Evolutionary conservation across 2,113 vertebrate species (phyloP).

Genomic region (Petrocephalus microphthalmus): DNA sequence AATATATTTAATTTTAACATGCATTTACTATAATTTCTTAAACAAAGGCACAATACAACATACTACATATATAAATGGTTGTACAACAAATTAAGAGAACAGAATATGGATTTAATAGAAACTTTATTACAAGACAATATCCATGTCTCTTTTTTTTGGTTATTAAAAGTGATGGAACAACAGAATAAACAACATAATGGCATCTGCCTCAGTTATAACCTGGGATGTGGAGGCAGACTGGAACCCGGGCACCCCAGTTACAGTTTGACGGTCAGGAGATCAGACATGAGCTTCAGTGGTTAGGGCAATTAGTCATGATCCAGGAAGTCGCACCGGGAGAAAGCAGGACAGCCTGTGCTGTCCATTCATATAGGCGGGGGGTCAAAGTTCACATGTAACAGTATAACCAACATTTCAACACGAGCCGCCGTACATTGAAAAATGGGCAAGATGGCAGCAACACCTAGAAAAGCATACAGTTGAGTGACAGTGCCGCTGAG

Average conservation of each 20-base stretch:
- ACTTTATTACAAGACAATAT: constrained; percentile 19
- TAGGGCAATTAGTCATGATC: background rate
- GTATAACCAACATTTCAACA: background rate
- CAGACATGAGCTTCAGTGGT: background rate
- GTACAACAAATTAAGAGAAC: background rate
- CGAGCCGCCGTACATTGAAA: background rate
- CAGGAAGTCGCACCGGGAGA: background rate
- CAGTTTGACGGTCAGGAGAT: background rate
- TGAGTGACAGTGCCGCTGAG: background rate
- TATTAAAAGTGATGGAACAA: constrained; percentile 5
- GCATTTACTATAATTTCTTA: background rate
- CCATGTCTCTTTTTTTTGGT: background rate
- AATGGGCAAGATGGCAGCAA: background rate
- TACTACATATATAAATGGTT: background rate
- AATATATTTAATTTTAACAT: background rate
- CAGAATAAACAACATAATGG: background rate
- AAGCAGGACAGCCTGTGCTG: background rate
- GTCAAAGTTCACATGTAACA: background rate
- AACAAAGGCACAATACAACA: background rate
- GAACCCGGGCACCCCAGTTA: background rate
- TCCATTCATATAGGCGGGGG: background rate
- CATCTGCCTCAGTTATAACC: background rate
- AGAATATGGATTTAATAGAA: constrained; percentile 9
- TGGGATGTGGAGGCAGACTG: background rate
- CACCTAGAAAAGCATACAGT: background rate